These are phyloP conservation scores for Eudasyphora cyanicolor DNA, from an alignment of 2,888 invertebrate genomes.

Conservation along the genomic window DNA sequence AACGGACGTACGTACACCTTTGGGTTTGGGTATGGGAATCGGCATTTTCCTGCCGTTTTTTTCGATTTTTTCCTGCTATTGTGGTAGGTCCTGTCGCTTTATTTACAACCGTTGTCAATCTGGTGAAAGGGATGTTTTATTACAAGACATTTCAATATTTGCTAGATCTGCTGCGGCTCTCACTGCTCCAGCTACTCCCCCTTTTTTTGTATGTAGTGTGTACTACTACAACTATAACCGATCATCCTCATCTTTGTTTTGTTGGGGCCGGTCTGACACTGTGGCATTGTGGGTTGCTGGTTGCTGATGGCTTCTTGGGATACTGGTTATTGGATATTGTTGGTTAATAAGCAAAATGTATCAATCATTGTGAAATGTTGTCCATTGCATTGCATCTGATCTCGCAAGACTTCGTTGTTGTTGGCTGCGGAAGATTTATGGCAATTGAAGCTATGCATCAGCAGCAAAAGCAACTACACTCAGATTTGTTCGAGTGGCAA, in stretches of 20 bases:
- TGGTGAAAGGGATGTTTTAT: conserved; percentile 66
- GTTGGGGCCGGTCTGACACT: no score
- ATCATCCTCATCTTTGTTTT: not conserved
- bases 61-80: conserved; percentile 52
- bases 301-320: not conserved
- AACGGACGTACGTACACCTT: no score
- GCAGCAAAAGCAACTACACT: no score
- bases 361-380: conserved; percentile 38
- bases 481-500: not conserved
- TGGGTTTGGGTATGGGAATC: not conserved
- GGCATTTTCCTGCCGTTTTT: not conserved
- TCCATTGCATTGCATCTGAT: conserved; percentile 22
- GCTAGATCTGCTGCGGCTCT: conserved; percentile 2
- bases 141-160: conserved; percentile 64
- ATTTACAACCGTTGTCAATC: conserved; percentile 63
- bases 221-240: not conserved
- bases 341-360: conserved; percentile 36
- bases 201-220: no score
- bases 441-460: not conserved
- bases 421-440: not conserved
- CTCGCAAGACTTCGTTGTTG: not conserved
- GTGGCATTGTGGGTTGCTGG: conserved; percentile 22
- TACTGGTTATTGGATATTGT: not conserved
- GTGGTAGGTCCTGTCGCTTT: conserved; percentile 66
- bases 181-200: not conserved